These are phyloP conservation scores for Eidolon helvum DNA, from an alignment of 2,113 vertebrate species.

Conservation along the genomic window DNA sequence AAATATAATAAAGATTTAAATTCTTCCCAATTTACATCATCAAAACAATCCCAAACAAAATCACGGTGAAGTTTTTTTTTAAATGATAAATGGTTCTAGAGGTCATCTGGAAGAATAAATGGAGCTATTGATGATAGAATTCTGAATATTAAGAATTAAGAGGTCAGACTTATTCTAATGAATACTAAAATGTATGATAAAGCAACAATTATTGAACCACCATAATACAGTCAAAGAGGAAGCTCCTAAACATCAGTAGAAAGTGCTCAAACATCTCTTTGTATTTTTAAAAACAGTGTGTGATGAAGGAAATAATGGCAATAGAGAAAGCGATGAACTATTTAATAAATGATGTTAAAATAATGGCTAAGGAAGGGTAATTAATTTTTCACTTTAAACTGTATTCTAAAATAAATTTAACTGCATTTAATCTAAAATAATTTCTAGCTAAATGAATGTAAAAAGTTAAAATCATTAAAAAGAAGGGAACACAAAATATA, in stretches of 20 bases:
- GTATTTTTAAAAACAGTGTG: not conserved
- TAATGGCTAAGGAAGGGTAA: not conserved
- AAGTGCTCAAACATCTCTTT: not conserved
- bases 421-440: constrained; percentile 2
- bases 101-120: constrained; percentile 17
- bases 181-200: not conserved
- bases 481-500: not conserved
- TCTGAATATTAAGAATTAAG: constrained; percentile 30
- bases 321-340: not conserved
- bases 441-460: constrained; percentile 22
- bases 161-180: not conserved
- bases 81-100: not conserved
- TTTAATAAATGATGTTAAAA: not conserved
- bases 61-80: not conserved
- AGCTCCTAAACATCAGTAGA: not conserved
- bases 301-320: not conserved
- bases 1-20: constrained; percentile 9
- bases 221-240: not conserved
- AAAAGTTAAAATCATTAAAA: constrained; percentile 18
- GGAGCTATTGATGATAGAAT: not conserved
- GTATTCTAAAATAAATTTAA: constrained; percentile 2
- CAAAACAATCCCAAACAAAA: constrained; percentile 29
- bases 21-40: not conserved
- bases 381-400: not conserved
- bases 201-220: not conserved